Evolutionary conservation across 2,797 vertebrate species (phyloP).

Genomic region (Tenualosa ilisha): DNA sequence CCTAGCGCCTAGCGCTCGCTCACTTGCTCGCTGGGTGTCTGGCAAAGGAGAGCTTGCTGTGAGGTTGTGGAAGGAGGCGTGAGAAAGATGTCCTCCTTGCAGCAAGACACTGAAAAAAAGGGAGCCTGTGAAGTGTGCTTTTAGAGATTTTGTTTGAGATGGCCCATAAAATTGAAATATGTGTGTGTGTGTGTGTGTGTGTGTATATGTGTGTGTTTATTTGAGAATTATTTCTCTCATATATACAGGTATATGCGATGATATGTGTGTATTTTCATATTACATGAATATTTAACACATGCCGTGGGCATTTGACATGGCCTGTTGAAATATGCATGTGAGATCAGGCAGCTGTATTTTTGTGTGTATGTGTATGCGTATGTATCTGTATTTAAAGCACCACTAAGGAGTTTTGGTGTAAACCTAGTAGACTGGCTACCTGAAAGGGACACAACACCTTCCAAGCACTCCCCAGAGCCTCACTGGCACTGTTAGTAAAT

Average conservation of each 20-base stretch:
- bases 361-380: slow-evolving; percentile 25
- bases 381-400: too few relatives aligned
- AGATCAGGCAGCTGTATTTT: not conserved
- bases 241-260: not conserved
- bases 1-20: not conserved
- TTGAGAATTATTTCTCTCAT: slow-evolving; percentile 1
- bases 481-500: too few relatives aligned
- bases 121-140: not conserved
- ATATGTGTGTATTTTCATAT: not conserved
- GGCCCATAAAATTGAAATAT: not conserved
- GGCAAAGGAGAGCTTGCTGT: not conserved
- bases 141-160: not conserved
- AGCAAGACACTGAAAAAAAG: not conserved
- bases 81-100: not conserved
- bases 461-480: too few relatives aligned
- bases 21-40: not conserved
- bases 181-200: not conserved
- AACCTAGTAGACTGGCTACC: too few relatives aligned
- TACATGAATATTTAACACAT: too few relatives aligned
- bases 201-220: slow-evolving; percentile 11
- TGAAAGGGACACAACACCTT: too few relatives aligned
- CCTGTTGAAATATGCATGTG: too few relatives aligned
- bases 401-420: too few relatives aligned
- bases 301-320: too few relatives aligned
- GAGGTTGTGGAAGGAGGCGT: not conserved